Conservation (phyloP, 1,140 invertebrate genomes). For the Drosophila pseudoobscura region DNA sequence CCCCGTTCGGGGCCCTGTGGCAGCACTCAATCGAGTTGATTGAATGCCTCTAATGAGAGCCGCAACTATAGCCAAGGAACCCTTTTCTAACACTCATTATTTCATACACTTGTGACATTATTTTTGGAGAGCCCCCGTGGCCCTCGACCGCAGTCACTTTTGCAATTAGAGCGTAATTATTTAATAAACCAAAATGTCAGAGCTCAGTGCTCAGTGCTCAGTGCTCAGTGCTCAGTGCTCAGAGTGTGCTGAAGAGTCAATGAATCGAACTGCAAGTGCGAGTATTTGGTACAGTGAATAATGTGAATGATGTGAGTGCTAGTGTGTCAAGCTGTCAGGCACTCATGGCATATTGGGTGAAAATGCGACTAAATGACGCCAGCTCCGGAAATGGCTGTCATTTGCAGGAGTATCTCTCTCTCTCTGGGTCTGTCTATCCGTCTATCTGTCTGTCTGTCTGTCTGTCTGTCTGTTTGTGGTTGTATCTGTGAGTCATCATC, state of each 20-base stretch:
- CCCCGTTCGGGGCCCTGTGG: too few relatives aligned
- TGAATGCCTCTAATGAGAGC: too few relatives aligned
- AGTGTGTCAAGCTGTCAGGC: constrained; percentile 4
- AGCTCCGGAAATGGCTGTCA: constrained; percentile 55
- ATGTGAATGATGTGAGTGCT: constrained; percentile 15
- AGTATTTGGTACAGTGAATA: constrained; percentile 3
- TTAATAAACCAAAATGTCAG: constrained; percentile 67
- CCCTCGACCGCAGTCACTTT: constrained; percentile 63
- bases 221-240: background rate
- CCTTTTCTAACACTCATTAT: constrained; percentile 44
- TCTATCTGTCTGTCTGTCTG: too few relatives aligned
- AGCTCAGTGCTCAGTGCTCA: too few relatives aligned
- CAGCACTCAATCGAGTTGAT: too few relatives aligned
- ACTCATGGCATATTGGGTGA: constrained; percentile 3
- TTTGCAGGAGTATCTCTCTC: constrained; percentile 4
- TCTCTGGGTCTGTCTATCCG: too few relatives aligned
- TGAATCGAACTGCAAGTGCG: constrained; percentile 32
- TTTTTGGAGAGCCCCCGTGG: constrained; percentile 51
- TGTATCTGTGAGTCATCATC: background rate
- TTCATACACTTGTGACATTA: constrained; percentile 44
- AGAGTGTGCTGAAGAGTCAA: constrained; percentile 32
- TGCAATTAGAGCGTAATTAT: constrained; percentile 81
- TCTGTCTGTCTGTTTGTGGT: too few relatives aligned
- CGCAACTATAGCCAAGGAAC: background rate
- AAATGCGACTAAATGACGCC: constrained; percentile 56